Percentiles rank a stretch among this genome's conserved stretches.
phyloP scores from a whole-genome alignment of 2,888 invertebrate species.

The Masnerella sp. region DNA sequence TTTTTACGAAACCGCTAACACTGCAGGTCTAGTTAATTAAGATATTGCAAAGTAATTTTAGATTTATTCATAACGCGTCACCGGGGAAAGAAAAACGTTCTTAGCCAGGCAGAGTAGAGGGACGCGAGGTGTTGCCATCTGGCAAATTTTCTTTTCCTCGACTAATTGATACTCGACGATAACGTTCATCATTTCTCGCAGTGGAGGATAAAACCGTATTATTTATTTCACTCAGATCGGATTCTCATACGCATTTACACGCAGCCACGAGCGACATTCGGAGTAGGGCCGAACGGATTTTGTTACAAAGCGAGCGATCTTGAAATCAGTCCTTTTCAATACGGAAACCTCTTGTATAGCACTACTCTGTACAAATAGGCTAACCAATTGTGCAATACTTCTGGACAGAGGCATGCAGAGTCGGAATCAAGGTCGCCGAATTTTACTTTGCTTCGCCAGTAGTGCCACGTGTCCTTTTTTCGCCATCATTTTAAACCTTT shows the following conservation, averaged over 20 bases:
- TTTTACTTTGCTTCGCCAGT: too few species aligned
- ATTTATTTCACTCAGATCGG: constrained; percentile 43
- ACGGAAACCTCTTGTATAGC: constrained; percentile 47
- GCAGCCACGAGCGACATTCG: constrained; percentile 25
- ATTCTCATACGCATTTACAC: constrained; percentile 35
- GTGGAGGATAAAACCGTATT: constrained; percentile 24
- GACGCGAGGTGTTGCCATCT: not conserved
- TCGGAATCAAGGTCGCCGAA: constrained; percentile 44
- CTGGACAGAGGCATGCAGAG: constrained; percentile 29
- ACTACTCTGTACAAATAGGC: constrained; percentile 54
- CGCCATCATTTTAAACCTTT: too few species aligned
- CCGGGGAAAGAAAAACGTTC: constrained; percentile 37
- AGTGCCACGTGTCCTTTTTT: too few species aligned
- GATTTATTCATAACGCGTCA: constrained; percentile 38
- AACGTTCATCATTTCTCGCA: constrained; percentile 26
- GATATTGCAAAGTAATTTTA: constrained; percentile 51
- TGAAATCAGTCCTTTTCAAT: constrained; percentile 35
- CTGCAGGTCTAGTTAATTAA: constrained; percentile 55
- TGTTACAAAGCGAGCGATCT: constrained; percentile 43
- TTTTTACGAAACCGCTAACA: constrained; percentile 56
- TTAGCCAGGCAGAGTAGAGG: not conserved
- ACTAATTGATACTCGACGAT: constrained; percentile 37
- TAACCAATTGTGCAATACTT: constrained; percentile 52
- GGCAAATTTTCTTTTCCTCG: constrained; percentile 24
- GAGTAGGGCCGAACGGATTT: constrained; percentile 37